These are phyloP conservation scores for Strix uralensis DNA, from an alignment of 2,113 vertebrate species.

Conservation along the genomic window DNA sequence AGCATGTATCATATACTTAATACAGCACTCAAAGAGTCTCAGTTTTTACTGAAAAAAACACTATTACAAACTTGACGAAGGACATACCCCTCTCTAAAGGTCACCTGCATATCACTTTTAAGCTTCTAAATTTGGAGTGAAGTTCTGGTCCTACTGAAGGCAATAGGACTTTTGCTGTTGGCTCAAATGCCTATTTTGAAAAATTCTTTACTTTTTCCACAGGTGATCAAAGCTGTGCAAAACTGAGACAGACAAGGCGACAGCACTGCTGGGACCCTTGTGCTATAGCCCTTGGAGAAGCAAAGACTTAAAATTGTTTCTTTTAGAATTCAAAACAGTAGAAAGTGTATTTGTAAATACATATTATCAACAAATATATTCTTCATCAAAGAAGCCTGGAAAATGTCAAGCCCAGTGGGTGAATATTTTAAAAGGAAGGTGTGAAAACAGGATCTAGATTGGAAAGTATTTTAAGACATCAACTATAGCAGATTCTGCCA, in stretches of 20 bases:
- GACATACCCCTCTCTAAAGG: neutral
- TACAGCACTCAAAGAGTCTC: neutral
- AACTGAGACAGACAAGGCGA: neutral
- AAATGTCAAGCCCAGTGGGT: conserved; percentile 5
- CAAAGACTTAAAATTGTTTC: neutral
- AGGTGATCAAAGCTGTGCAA: neutral
- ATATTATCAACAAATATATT: neutral
- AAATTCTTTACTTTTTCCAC: neutral
- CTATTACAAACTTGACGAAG: neutral
- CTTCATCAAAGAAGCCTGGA: neutral
- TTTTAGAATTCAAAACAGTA: neutral
- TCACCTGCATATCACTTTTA: rapidly evolving
- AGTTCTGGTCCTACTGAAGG: neutral
- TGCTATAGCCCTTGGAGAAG: neutral
- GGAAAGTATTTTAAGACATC: neutral
- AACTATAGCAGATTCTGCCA: neutral
- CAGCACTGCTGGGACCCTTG: neutral
- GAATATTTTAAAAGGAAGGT: neutral
- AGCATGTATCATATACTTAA: neutral
- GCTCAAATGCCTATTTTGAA: neutral
- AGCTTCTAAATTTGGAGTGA: neutral
- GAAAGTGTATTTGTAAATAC: neutral
- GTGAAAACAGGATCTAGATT: neutral
- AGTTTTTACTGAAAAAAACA: neutral
- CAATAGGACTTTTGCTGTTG: neutral